These are phyloP conservation scores for Onthophagus taurus DNA, from an alignment of 1,140 invertebrate genomes.

Conservation along the genomic window DNA sequence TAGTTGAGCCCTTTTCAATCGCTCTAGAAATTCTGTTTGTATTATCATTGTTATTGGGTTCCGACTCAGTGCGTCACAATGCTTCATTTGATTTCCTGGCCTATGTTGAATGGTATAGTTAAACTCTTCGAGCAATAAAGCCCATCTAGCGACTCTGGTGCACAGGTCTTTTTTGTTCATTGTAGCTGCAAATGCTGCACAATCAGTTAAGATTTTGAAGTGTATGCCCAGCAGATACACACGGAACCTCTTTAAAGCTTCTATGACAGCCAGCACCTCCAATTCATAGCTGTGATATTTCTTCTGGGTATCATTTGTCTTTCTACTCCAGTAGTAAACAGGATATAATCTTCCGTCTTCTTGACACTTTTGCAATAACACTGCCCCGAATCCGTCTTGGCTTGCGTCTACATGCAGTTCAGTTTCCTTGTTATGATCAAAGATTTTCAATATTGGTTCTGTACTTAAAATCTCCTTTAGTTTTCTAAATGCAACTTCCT, in stretches of 20 bases:
- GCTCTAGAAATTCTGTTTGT: slow-evolving; percentile 5
- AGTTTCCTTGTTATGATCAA: slow-evolving; percentile 20
- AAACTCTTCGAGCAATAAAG: slow-evolving; percentile 19
- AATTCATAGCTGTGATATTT: slow-evolving; percentile 11
- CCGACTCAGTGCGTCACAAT: slow-evolving; percentile 25
- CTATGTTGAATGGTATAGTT: slow-evolving; percentile 22
- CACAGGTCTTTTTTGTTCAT: slow-evolving; percentile 30
- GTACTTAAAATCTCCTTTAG: slow-evolving; percentile 16
- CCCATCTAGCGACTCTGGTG: slow-evolving; percentile 30
- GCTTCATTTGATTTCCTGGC: slow-evolving; percentile 14
- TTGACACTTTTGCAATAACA: slow-evolving; percentile 20
- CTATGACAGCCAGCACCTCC: slow-evolving; percentile 5
- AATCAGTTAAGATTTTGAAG: slow-evolving; percentile 14
- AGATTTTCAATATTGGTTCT: slow-evolving; percentile 21
- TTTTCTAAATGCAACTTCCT: background rate
- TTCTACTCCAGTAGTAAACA: slow-evolving; percentile 36
- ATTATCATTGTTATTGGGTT: slow-evolving; percentile 3
- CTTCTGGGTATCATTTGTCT: slow-evolving; percentile 23
- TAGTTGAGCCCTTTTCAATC: slow-evolving; percentile 17
- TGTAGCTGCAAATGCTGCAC: slow-evolving; percentile 12
- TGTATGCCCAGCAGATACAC: slow-evolving; percentile 7
- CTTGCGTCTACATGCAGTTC: slow-evolving; percentile 31
- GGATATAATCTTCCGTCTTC: background rate
- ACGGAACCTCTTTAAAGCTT: slow-evolving; percentile 9
- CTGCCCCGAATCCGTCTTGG: slow-evolving; percentile 25